Evolutionary conservation across 1,140 invertebrate species (phyloP), one percentile per base, ranked within the genome.

Genomic region (Neoseiulus cucumeris): DNA sequence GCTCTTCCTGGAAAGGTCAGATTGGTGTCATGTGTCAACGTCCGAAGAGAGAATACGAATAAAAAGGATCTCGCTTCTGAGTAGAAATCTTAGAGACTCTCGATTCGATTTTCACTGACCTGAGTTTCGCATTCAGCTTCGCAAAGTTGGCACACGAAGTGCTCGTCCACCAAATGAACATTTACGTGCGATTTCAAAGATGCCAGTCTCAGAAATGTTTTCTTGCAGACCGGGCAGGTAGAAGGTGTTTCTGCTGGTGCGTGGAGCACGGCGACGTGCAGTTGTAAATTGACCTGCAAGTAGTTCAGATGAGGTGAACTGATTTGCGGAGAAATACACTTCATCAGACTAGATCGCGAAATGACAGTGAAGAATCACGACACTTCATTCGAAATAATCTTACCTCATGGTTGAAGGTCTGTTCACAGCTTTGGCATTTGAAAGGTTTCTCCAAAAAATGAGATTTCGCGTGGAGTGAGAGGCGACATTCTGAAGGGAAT

Each of bases 321-420:
- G 42, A 44, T n/a, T n/a, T n/a, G n/a, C n/a, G n/a, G n/a, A n/a
- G n/a, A n/a, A n/a, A n/a, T n/a, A n/a, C 12, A 14, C n/a, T 44
- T 44, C 42, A 44, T 44, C n/a, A n/a, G 42, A 12, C 12, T 14
- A 44, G 42, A n/a, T 12, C n/a, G 12, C 0, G 42, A 44, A 14
- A 44, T 44, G n/a, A 44, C 12, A 14, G 42, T 39, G 4, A 39
- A 28, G 4, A 47, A 47, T 47, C 45, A 47, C 18, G 18, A 29
- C 4, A 25, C 17, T 33, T 25, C 22, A 20, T 25, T 14, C 28
- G 55, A 18, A 28, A 28, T 39, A 5, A 39, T 42, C 44, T n/a
- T 47, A 72, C 71, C 71, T 73, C 72, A 22, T 73, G 72, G 66
- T 71, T 72, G 9, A 74, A 68, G 6, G 72, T 70, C 45, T 72